These are phyloP conservation scores for Lepidurus couesii DNA, from an alignment of 1,140 invertebrate genomes.

Conservation along the genomic window DNA sequence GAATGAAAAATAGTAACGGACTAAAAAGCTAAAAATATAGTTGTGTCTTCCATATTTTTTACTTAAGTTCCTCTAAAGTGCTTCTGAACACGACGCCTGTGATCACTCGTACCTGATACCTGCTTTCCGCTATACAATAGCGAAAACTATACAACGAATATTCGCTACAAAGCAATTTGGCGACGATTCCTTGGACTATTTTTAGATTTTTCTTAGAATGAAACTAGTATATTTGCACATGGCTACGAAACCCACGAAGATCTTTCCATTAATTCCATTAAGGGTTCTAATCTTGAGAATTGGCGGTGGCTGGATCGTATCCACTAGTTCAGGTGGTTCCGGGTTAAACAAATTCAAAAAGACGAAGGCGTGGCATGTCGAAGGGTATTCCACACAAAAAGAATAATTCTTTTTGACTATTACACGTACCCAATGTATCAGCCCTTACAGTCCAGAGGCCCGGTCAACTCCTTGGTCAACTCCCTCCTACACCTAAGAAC, in stretches of 20 bases:
- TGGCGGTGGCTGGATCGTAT: background rate
- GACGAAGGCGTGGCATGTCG: background rate
- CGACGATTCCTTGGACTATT: too few relatives aligned
- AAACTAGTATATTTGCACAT: too few relatives aligned
- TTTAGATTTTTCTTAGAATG: too few relatives aligned
- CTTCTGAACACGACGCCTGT: too few relatives aligned
- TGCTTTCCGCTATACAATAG: too few relatives aligned
- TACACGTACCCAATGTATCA: background rate
- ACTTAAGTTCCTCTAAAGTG: too few relatives aligned
- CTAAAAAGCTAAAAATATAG: too few relatives aligned
- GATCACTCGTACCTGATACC: too few relatives aligned
- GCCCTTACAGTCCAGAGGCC: background rate
- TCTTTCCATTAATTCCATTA: background rate
- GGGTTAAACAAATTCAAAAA: background rate
- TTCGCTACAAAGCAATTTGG: too few relatives aligned
- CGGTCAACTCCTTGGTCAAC: background rate
- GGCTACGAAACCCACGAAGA: background rate
- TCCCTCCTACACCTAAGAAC: constrained; percentile 1
- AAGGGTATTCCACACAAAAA: background rate
- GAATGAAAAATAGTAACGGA: too few relatives aligned
- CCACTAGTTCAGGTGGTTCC: background rate
- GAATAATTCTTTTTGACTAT: background rate
- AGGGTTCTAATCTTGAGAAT: background rate
- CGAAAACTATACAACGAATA: too few relatives aligned
- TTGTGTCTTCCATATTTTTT: too few relatives aligned